Conservation (phyloP, 2,888 invertebrate genomes). For the Sarcophaga caerulescens region DNA sequence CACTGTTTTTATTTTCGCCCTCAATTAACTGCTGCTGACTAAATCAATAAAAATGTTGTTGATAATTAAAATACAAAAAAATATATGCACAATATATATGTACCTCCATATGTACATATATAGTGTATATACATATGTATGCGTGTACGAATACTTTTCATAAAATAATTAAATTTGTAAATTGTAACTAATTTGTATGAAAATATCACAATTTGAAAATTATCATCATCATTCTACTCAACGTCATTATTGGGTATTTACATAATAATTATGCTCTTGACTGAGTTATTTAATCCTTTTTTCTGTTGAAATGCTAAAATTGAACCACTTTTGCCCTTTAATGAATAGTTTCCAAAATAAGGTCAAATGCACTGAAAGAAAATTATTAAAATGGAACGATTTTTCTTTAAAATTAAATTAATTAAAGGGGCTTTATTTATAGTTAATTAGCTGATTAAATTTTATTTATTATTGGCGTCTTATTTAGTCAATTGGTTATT, state of each 20-base stretch:
- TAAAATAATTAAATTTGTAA: neutral
- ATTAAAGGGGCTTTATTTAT: no score
- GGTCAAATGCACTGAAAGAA: conserved; percentile 53
- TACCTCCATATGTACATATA: no score
- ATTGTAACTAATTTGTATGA: neutral
- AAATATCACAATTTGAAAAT: neutral
- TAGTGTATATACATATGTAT: no score
- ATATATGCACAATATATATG: no score
- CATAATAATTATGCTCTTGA: conserved; percentile 51
- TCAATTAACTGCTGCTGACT: neutral
- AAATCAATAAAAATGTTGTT: neutral
- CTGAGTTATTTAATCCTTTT: conserved; percentile 54
- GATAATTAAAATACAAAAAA: neutral
- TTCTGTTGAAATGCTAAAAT: conserved; percentile 50
- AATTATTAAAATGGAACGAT: neutral
- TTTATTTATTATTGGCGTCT: no score
- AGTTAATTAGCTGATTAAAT: no score
- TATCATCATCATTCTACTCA: neutral
- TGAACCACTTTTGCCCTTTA: conserved; percentile 34
- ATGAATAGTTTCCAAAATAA: conserved; percentile 38
- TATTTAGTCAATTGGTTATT: no score
- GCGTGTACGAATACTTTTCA: no score
- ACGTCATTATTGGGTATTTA: conserved; percentile 20
- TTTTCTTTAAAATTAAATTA: no score
- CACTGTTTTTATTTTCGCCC: no score